Conservation (phyloP, 2,797 vertebrate genomes). For the Acanthurus leucopareius region DNA sequence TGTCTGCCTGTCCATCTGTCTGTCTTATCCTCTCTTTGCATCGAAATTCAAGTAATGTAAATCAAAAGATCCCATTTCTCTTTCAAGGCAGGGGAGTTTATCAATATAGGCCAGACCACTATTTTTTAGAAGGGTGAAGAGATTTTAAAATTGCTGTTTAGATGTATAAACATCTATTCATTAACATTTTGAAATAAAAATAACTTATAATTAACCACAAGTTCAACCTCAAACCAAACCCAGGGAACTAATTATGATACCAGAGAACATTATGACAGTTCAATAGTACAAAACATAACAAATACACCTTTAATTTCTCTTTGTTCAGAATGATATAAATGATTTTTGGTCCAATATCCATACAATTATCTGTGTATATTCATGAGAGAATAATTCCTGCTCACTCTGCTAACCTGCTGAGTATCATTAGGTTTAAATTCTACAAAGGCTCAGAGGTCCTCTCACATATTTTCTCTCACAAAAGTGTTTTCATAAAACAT, state of each 20-base stretch:
- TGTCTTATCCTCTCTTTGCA: not conserved
- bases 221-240: not conserved
- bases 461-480: not conserved
- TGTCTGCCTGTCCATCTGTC: not conserved
- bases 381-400: not conserved
- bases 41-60: not conserved
- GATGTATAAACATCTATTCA: not conserved
- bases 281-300: too few relatives aligned
- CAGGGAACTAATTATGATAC: not conserved
- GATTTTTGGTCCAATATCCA: not conserved
- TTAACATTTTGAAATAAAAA: not conserved
- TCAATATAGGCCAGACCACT: not conserved
- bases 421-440: not conserved
- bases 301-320: too few relatives aligned
- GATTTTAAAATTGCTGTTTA: constrained; percentile 13
- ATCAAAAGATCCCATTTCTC: constrained; percentile 7
- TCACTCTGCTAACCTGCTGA: not conserved
- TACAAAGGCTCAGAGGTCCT: not conserved
- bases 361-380: not conserved
- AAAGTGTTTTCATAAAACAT: not conserved
- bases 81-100: not conserved
- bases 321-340: too few relatives aligned
- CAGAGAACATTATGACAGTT: too few relatives aligned
- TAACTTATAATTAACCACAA: too few relatives aligned
- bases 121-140: not conserved